A percentile compares a stretch with the other conserved stretches of the same genome.
Evolutionary conservation across 2,888 invertebrate species (phyloP).

Genomic region (Machimus atricapillus): DNA sequence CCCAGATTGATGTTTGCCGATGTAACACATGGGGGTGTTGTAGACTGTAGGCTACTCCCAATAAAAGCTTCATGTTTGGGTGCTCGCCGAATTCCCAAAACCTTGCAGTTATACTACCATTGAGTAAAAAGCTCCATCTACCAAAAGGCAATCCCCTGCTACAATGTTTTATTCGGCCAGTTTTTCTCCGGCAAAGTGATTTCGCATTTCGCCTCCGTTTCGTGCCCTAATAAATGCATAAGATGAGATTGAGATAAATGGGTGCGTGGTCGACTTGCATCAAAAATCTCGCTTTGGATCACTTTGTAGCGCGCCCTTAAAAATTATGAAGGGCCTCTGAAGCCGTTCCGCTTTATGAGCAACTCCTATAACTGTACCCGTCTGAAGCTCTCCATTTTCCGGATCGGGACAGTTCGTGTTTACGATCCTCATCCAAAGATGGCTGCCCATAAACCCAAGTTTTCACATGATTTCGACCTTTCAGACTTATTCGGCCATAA

Average conservation of each 20-base stretch:
- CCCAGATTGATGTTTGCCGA: conserved; percentile 27
- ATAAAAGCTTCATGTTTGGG: not conserved
- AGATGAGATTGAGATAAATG: not conserved
- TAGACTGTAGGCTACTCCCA: not conserved
- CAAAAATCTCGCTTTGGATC: not conserved
- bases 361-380: not conserved
- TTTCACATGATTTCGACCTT: conserved; percentile 3
- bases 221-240: not conserved
- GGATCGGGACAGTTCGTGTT: not conserved
- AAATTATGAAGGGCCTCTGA: not conserved
- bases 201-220: not conserved
- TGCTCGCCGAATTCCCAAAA: not conserved
- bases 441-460: not conserved
- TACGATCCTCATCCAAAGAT: not conserved
- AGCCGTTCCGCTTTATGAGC: not conserved
- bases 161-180: conserved; percentile 14
- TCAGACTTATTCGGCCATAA: not conserved
- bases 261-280: not conserved
- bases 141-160: not conserved
- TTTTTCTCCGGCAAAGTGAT: not conserved
- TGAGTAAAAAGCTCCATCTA: not conserved
- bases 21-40: not conserved
- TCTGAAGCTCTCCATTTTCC: not conserved
- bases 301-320: not conserved
- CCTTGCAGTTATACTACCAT: not conserved